Percentiles rank a stretch among this genome's conserved stretches.
These are phyloP conservation scores for Crax fasciolata DNA, from an alignment of 2,797 vertebrate species.

Conservation along the genomic window DNA sequence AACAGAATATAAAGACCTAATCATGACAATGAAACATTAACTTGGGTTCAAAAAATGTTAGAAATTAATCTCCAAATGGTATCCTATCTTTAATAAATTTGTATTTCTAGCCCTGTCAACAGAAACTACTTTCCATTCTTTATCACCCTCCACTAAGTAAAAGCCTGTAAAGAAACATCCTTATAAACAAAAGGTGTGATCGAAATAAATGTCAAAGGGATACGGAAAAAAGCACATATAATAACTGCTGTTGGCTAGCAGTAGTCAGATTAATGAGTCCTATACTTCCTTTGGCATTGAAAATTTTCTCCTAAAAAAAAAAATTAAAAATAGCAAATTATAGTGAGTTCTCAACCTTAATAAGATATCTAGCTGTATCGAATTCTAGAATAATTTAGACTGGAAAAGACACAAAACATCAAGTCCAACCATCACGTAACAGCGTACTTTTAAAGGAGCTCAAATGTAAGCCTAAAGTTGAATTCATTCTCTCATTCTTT, in stretches of 20 bases:
- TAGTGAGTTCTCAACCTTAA: background rate
- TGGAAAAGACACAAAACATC: background rate
- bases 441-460: background rate
- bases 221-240: background rate
- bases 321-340: background rate
- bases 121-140: background rate
- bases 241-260: background rate
- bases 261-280: background rate
- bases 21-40: background rate
- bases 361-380: background rate
- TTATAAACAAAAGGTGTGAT: background rate
- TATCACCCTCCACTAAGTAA: background rate
- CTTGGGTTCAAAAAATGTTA: background rate
- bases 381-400: background rate
- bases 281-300: background rate
- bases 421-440: background rate
- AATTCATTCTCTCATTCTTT: background rate
- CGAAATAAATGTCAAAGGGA: background rate
- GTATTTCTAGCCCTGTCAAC: background rate
- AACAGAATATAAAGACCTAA: background rate
- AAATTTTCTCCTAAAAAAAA: background rate
- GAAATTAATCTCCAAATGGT: background rate
- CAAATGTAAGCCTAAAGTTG: background rate
- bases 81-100: background rate
- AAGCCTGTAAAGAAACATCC: background rate